phyloP scores from a whole-genome alignment of 35 echinoderm and acorn worm species.

The Lytechinus pictus region DNA sequence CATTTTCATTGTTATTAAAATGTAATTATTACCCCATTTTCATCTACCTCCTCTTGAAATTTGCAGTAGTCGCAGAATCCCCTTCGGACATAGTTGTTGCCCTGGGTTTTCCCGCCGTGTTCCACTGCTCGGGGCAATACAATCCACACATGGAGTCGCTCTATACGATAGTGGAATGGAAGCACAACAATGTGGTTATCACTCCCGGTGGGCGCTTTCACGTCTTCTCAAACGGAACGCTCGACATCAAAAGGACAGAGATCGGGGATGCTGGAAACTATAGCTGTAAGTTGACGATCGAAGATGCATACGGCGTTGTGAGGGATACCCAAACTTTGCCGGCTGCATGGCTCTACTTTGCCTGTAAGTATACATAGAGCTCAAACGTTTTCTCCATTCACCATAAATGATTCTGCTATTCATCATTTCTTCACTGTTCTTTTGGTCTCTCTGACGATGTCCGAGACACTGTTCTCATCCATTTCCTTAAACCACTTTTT shows the following conservation, averaged over 20 bases:
- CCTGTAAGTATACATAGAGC: constrained; percentile 78
- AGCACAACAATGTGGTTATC: constrained; percentile 55
- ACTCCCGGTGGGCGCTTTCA: constrained; percentile 24
- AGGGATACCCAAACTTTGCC: constrained; percentile 64
- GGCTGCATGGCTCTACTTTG: constrained; percentile 84
- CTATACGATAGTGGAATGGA: constrained; percentile 64
- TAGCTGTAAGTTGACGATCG: constrained; percentile 66
- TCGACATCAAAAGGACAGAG: constrained; percentile 64
- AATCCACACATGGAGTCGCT: constrained; percentile 48
- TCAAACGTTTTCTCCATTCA: too few species aligned
- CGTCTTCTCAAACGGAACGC: constrained; percentile 78
- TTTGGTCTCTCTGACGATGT: too few species aligned
- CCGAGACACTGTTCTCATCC: too few species aligned
- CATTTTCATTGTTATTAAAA: neutral
- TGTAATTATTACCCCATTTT: neutral
- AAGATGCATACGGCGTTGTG: constrained; percentile 29
- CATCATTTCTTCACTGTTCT: too few species aligned
- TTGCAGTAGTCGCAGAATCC: constrained; percentile 76
- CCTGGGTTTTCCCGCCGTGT: constrained; percentile 57
- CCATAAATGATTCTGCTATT: too few species aligned
- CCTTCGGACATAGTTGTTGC: constrained; percentile 71
- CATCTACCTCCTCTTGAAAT: neutral
- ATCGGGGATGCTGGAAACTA: constrained; percentile 81
- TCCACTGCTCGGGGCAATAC: constrained; percentile 82
- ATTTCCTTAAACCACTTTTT: too few species aligned